Evolutionary conservation across 2,888 invertebrate genomes (phyloP).

Genomic region (Sympetrum striolatum): DNA sequence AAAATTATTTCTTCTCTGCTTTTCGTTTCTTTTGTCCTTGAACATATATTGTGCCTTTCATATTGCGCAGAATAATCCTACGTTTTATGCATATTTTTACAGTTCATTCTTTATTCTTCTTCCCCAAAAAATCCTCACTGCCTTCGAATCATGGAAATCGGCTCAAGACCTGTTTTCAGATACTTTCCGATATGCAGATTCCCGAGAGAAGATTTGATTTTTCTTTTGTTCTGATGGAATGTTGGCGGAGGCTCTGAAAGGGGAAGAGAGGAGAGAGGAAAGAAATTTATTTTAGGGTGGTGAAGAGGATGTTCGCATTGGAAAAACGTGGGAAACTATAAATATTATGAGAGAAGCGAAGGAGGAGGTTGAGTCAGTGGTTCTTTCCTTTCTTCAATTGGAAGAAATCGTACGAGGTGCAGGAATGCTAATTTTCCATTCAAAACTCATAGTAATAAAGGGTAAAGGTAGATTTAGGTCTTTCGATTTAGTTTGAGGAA

Average conservation of each 20-base stretch:
- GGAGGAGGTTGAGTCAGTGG: not conserved
- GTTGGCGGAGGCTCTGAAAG: not conserved
- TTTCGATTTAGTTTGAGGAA: too few relatives aligned
- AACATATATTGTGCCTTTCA: too few relatives aligned
- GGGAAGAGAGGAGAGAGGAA: not conserved
- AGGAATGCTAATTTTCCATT: not conserved
- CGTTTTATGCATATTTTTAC: too few relatives aligned
- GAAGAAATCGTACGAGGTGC: not conserved
- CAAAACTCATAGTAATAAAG: not conserved
- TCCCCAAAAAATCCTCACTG: not conserved
- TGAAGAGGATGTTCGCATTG: not conserved
- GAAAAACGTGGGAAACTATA: not conserved
- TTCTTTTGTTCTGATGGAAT: not conserved
- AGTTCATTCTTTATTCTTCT: too few relatives aligned
- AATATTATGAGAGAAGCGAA: not conserved
- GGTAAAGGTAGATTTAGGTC: too few relatives aligned
- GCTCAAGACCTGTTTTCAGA: not conserved
- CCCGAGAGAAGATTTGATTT: not conserved
- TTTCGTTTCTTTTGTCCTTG: too few relatives aligned
- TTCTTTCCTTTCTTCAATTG: not conserved
- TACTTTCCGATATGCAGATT: not conserved
- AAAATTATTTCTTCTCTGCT: too few relatives aligned
- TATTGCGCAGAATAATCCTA: too few relatives aligned
- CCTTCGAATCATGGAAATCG: not conserved
- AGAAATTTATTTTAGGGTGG: not conserved